Evolutionary conservation across 1,140 invertebrate genomes (phyloP), one percentile per base, ranked within the genome.

Genomic region (Holotrichia oblita): DNA sequence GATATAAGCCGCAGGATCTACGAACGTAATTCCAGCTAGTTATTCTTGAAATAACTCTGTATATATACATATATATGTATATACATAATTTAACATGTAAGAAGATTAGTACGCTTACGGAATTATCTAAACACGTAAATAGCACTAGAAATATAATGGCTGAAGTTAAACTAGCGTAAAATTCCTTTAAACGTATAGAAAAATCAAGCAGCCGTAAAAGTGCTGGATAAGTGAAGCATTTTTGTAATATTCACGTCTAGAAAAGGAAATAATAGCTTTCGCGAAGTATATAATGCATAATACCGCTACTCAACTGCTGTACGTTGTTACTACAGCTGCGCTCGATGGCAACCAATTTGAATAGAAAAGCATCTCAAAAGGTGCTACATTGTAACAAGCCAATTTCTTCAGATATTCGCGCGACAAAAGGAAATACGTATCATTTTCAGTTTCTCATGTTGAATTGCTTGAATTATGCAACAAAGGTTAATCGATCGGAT

Each of bases 361-460:
- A 55, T 55, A 55, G 48, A 55, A 55, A n/a, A 55, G 17, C 48
- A 55, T 55, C n/a, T 55, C 48, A 17, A 55, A 55, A 55, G 48
- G 48, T 55, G 48, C 48, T 17, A 55, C n/a, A n/a, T 55, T 55
- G 48, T 55, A 55, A 55, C 48, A 17, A 55, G 48, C 48, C 48
- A 55, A 55, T 55, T 55, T n/a, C 17, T 55, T 17, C 48, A n/a
- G 48, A 10, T 55, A 55, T 55, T 34, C 27, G 27, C 4, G 14
- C 48, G 48, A 6, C 6, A 17, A 7, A 55, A 55, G 17, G n/a
- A 55, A 17, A 17, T 55, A 17, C 14, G 48, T 17, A 55, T 55
- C 48, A 55, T 55, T 55, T 55, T 55, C 48, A 55, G 48, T 17
- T 17, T 55, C 6, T 55, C 48, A 17, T n/a, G 14, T 55, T 55